A percentile compares a stretch with the other conserved stretches of the same genome.
Conservation (phyloP, 2,888 invertebrate species). For the Athripsodes cinereus region DNA sequence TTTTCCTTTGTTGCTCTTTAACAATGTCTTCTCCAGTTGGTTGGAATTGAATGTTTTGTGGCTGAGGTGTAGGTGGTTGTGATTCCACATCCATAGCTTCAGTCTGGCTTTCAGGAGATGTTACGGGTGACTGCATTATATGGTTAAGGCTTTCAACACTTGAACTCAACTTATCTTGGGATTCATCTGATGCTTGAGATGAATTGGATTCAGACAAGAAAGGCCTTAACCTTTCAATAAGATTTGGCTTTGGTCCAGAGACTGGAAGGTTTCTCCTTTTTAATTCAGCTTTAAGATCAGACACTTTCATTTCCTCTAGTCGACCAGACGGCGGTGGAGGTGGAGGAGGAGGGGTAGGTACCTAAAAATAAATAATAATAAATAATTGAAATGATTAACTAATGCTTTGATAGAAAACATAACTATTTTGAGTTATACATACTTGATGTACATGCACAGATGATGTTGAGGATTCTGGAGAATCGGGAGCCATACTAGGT, state of each 20-base stretch:
- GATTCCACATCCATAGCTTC: slow-evolving; percentile 41
- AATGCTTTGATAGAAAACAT: not conserved
- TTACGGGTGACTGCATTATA: slow-evolving; percentile 26
- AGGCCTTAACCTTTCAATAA: slow-evolving; percentile 85
- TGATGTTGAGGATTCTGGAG: slow-evolving; percentile 26
- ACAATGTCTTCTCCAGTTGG: slow-evolving; percentile 63
- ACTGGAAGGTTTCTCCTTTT: slow-evolving; percentile 92
- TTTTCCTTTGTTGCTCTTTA: slow-evolving; percentile 77
- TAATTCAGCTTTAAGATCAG: slow-evolving; percentile 88
- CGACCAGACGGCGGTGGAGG: slow-evolving; percentile 49
- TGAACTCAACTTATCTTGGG: slow-evolving; percentile 31
- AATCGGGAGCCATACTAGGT: slow-evolving; percentile 26
- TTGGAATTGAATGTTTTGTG: slow-evolving; percentile 30
- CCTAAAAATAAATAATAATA: slow-evolving; percentile 20
- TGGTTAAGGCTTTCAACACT: slow-evolving; percentile 33
- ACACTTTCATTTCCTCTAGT: slow-evolving; percentile 93
- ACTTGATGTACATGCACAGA: slow-evolving; percentile 25
- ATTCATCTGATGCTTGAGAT: slow-evolving; percentile 45
- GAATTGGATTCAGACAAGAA: slow-evolving; percentile 50
- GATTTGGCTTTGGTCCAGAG: slow-evolving; percentile 91
- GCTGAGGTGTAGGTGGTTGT: slow-evolving; percentile 35
- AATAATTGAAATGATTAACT: not conserved
- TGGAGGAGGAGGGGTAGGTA: slow-evolving; percentile 38
- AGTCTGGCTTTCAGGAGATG: slow-evolving; percentile 31
- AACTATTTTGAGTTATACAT: slow-evolving; percentile 1